Evolutionary conservation across 2,888 invertebrate genomes (phyloP), one percentile per base, ranked within the genome.

Genomic region (Sinotaia quadrata): DNA sequence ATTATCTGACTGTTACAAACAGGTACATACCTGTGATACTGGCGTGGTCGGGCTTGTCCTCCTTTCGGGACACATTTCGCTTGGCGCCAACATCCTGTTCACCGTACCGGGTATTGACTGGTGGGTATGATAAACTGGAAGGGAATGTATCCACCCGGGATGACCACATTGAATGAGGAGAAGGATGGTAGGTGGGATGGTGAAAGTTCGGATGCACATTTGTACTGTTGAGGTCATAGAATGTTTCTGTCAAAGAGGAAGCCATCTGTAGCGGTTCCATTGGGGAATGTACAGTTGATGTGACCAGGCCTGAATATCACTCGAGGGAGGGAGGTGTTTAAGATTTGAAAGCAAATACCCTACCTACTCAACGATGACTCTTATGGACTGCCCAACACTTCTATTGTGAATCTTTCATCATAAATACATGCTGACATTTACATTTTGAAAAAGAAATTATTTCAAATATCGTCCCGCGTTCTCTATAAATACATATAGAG

Each of bases 191-290:
- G 24, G 49, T 49, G 34, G 51, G 49, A 29, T 56, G 56, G 8
- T 52, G 65, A 56, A 44, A 41, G n/a, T 31, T 33, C 21, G 65
- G 37, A 33, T 56, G 54, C 34, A 58, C 34, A 34, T 36, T 24
- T 4, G 24, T 36, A 44, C 31, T 54, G 65, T 65, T 29, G 12
- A 65, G 54, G 44, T 65, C 65, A 27, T 65, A 65, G 65, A 65
- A 65, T 24, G 65, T 65, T 29, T 65, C 65, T 5, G 54, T 44
- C 31, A 31, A 33, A 15, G 54, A 36, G 5, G 63, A 29, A 21
- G 62, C 34, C 33, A 65, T 44, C 12, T 65, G 65, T 4, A 56
- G 31, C 12, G 65, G 56, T 18, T 52, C 65, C 29, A 47, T 47
- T n/a, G n/a, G n/a, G n/a, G n/a, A n/a, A n/a, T n/a, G n/a, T n/a